These are phyloP conservation scores for Lichenostomus cassidix DNA, from an alignment of 2,113 vertebrate species.

Conservation along the genomic window DNA sequence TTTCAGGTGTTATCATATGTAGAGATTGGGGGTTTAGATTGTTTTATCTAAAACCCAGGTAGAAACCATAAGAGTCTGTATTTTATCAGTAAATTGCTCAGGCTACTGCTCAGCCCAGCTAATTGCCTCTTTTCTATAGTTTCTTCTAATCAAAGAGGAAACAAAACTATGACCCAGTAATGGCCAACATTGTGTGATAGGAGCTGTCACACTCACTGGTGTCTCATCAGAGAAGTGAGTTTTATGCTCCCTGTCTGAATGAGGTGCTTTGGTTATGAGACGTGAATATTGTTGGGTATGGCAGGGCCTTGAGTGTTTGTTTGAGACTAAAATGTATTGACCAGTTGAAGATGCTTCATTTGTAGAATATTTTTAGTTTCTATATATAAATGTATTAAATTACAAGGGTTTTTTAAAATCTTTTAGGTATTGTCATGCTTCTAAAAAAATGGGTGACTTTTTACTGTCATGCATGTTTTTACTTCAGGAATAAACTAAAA, in stretches of 20 bases:
- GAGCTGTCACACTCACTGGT: background rate
- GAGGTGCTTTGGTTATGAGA: background rate
- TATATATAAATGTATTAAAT: background rate
- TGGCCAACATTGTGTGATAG: background rate
- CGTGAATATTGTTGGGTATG: background rate
- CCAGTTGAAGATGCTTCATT: background rate
- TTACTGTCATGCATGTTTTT: background rate
- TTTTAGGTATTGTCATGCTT: background rate
- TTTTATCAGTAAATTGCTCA: background rate
- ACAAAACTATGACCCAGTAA: background rate
- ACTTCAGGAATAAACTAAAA: background rate
- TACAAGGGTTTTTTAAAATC: rapidly evolving
- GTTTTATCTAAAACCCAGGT: background rate
- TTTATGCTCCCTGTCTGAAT: background rate
- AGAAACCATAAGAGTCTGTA: background rate
- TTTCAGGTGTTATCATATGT: background rate
- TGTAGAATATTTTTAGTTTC: background rate
- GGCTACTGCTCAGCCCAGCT: background rate
- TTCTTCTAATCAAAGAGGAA: background rate
- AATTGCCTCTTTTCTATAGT: background rate
- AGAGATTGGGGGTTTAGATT: background rate
- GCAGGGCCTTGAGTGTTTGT: background rate
- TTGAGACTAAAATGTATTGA: background rate
- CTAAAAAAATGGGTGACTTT: background rate
- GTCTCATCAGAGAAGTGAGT: background rate